Evolutionary conservation across 2,888 invertebrate species (phyloP).

Genomic region (Parthenolecanium corni): DNA sequence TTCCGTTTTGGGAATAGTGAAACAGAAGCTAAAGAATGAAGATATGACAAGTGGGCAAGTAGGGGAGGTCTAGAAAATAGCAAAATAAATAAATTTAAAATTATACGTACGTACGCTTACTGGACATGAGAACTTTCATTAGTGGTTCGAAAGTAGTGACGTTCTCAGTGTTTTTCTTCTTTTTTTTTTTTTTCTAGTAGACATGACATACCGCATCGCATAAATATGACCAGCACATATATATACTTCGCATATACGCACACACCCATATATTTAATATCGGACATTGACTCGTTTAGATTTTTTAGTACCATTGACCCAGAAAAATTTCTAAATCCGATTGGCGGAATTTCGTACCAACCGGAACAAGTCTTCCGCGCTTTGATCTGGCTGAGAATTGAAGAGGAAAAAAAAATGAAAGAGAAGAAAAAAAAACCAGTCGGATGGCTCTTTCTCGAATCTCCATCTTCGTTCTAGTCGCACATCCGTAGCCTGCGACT

Average conservation of each 20-base stretch:
- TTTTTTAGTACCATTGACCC: conserved; percentile 24
- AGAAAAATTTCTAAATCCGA: conserved; percentile 21
- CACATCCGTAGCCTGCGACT: too few relatives aligned
- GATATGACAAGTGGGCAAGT: too few relatives aligned
- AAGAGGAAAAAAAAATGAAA: conserved; percentile 3
- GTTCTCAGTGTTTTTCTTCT: background rate
- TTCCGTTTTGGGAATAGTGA: too few relatives aligned
- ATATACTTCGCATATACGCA: background rate
- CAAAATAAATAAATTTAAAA: too few relatives aligned
- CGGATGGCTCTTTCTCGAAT: background rate
- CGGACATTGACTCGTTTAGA: conserved; percentile 27
- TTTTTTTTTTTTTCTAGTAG: too few relatives aligned
- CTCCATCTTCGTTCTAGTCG: too few relatives aligned
- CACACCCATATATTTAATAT: conserved; percentile 21
- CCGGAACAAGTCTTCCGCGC: conserved; percentile 26
- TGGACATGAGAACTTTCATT: background rate
- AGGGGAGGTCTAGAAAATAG: too few relatives aligned
- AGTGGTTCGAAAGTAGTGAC: conserved; percentile 17
- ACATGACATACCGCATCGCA: conserved; percentile 9
- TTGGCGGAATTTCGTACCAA: conserved; percentile 26
- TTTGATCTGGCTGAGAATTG: conserved; percentile 13
- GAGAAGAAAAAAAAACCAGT: conserved; percentile 10
- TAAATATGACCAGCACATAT: background rate
- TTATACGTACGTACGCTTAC: too few relatives aligned
- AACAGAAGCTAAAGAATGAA: too few relatives aligned